Evolutionary conservation across 2,888 invertebrate species (phyloP).

Genomic region (Dasysyrphus tricinctus): DNA sequence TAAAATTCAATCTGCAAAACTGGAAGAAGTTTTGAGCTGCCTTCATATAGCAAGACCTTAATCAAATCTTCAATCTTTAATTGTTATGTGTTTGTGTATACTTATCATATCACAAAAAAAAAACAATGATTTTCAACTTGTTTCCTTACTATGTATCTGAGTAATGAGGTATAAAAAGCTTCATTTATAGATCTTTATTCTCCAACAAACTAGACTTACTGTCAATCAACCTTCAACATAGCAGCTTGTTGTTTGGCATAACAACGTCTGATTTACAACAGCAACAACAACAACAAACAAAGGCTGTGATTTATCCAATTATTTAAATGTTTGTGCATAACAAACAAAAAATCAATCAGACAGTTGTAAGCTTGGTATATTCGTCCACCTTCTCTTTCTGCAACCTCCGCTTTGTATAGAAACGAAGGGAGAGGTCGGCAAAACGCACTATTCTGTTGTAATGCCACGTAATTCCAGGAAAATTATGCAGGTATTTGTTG

Average conservation of each 20-base stretch:
- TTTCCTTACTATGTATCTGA: background rate
- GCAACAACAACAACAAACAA: background rate
- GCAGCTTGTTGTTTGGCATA: slow-evolving; percentile 13
- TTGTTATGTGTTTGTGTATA: background rate
- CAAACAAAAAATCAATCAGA: slow-evolving; percentile 18
- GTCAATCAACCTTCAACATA: slow-evolving; percentile 29
- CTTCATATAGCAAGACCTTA: background rate
- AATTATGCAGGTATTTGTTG: slow-evolving; percentile 71
- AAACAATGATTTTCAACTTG: background rate
- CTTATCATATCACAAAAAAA: background rate
- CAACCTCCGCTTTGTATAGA: background rate
- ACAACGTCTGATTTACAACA: slow-evolving; percentile 35
- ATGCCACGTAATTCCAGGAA: slow-evolving; percentile 57
- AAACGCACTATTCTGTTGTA: slow-evolving; percentile 25
- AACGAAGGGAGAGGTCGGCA: background rate
- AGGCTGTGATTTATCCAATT: slow-evolving; percentile 46
- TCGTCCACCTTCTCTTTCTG: background rate
- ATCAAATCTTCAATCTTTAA: slow-evolving; percentile 11
- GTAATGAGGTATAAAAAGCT: slow-evolving; percentile 27
- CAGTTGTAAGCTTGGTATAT: slow-evolving; percentile 1
- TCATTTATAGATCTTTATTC: slow-evolving; percentile 32
- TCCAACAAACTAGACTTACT: slow-evolving; percentile 27
- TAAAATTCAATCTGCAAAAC: background rate
- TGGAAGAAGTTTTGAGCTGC: background rate
- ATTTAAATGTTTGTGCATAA: slow-evolving; percentile 38